Evolutionary conservation across 2,888 invertebrate species (phyloP).

Genomic region (Galerucella calmariensis): DNA sequence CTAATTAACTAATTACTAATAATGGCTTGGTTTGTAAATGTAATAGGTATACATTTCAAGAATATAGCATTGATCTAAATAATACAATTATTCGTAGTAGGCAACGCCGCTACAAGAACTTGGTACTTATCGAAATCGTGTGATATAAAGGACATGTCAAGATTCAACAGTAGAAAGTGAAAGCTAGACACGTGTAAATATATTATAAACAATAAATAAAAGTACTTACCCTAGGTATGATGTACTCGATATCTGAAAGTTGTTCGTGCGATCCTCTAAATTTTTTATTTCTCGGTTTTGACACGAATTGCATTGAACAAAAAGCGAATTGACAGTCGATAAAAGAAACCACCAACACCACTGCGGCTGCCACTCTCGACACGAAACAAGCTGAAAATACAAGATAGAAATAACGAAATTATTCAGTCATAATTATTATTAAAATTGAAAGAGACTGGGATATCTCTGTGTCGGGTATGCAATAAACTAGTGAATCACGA

Average conservation of each 20-base stretch:
- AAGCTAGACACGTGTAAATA: slow-evolving; percentile 2
- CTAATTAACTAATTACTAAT: no score
- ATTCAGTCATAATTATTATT: slow-evolving; percentile 41
- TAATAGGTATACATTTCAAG: no score
- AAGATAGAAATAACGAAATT: slow-evolving; percentile 39
- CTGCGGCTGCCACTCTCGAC: slow-evolving; percentile 64
- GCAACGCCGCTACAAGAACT: neutral
- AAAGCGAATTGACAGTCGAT: slow-evolving; percentile 67
- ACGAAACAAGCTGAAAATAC: slow-evolving; percentile 64
- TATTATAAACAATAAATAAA: slow-evolving; percentile 2
- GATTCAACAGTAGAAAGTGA: neutral
- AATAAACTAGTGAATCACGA: slow-evolving; percentile 39
- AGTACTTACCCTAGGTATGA: slow-evolving; percentile 67
- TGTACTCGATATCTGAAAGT: slow-evolving; percentile 68
- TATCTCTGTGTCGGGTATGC: slow-evolving; percentile 17
- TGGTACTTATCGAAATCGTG: neutral
- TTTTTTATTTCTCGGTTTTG: slow-evolving; percentile 52
- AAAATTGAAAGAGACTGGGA: slow-evolving; percentile 23
- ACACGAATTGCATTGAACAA: slow-evolving; percentile 64
- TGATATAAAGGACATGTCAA: neutral
- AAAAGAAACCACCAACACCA: slow-evolving; percentile 65
- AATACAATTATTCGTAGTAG: no score
- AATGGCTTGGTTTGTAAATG: no score
- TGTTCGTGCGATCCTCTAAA: slow-evolving; percentile 62
- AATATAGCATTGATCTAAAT: no score